Conservation (phyloP, 2,797 vertebrate species). For the Caiman crocodilus region DNA sequence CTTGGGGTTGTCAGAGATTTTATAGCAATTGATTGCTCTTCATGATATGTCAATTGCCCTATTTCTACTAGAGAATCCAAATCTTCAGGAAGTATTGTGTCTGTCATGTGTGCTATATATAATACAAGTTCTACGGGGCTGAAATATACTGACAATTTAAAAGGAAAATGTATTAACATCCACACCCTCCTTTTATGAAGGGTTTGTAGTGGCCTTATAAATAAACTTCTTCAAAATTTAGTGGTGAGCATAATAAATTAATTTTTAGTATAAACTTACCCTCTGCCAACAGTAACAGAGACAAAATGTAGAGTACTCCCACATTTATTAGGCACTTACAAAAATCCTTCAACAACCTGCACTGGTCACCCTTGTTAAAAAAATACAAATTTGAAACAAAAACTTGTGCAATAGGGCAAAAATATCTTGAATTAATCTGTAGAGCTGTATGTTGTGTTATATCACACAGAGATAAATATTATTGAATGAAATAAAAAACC, state of each 20-base stretch:
- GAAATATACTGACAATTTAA: background rate
- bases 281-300: background rate
- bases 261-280: background rate
- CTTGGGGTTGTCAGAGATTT: constrained; percentile 7
- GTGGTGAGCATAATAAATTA: background rate
- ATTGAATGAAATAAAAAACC: background rate
- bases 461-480: background rate
- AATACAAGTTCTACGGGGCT: background rate
- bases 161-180: background rate
- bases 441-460: background rate
- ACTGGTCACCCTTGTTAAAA: background rate
- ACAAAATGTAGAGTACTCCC: background rate
- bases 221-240: background rate
- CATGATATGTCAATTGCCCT: background rate
- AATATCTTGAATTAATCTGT: background rate
- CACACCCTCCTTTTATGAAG: background rate
- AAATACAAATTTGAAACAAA: background rate
- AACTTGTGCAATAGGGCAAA: background rate
- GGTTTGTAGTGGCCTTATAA: background rate
- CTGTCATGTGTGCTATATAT: background rate
- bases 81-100: background rate
- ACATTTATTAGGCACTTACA: constrained; percentile 1
- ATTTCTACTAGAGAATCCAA: background rate
- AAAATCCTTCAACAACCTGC: constrained; percentile 1
- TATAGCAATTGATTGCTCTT: constrained; percentile 19